Conservation (phyloP, 2,888 invertebrate species). For the Hemithea aestivaria region DNA sequence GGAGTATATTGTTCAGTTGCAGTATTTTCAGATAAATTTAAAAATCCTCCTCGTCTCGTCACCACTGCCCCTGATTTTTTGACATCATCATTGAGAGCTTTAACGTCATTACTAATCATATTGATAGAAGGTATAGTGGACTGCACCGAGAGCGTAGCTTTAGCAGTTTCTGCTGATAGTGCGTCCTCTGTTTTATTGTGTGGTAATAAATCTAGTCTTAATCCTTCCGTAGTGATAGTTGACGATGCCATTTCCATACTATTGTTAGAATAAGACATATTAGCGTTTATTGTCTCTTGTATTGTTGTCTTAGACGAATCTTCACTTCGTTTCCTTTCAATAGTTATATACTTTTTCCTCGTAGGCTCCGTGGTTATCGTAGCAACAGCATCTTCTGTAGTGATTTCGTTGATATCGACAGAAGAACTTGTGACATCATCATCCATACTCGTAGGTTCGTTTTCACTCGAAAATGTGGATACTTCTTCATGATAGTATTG, state of each 20-base stretch:
- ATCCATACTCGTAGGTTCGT: not conserved
- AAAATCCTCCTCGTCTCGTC: constrained; percentile 57
- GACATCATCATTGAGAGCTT: constrained; percentile 1
- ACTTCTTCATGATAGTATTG: not conserved
- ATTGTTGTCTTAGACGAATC: constrained; percentile 19
- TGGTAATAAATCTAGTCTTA: constrained; percentile 21
- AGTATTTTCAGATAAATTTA: constrained; percentile 47
- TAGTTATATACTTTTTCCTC: constrained; percentile 45
- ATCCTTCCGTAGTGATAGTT: constrained; percentile 38
- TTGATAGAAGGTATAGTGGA: constrained; percentile 6
- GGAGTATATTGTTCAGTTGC: constrained; percentile 1
- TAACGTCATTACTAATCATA: constrained; percentile 3
- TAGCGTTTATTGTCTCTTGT: constrained; percentile 35
- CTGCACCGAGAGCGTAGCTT: constrained; percentile 3
- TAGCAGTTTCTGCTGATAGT: constrained; percentile 3
- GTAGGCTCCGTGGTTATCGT: constrained; percentile 25
- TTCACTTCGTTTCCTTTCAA: constrained; percentile 40
- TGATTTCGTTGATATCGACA: constrained; percentile 5
- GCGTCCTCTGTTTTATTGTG: constrained; percentile 5
- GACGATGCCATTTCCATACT: constrained; percentile 42
- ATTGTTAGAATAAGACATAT: constrained; percentile 33
- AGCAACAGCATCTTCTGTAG: constrained; percentile 1
- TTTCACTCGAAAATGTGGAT: not conserved
- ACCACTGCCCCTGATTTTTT: constrained; percentile 38
- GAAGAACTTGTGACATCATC: not conserved